Conservation (phyloP, 2,888 invertebrate genomes). For the Oscheius sp. region DNA sequence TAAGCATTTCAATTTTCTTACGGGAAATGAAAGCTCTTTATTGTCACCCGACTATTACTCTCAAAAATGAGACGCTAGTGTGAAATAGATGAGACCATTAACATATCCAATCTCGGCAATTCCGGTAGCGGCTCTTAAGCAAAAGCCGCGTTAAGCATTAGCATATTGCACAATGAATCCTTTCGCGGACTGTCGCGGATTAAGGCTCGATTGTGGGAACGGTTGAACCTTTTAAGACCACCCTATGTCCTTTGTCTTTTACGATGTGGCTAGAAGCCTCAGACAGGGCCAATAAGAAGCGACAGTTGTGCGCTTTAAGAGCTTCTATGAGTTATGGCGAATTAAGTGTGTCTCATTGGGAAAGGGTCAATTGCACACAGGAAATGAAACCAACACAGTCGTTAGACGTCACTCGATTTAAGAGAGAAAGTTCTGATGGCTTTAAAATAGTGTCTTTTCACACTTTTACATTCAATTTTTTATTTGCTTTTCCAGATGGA, state of each 20-base stretch:
- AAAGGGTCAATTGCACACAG: constrained; percentile 18
- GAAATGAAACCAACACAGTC: constrained; percentile 4
- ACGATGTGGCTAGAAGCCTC: constrained; percentile 5
- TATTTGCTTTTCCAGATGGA: not conserved
- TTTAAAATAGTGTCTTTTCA: not conserved
- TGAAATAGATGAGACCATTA: constrained; percentile 27
- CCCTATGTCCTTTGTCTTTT: constrained; percentile 4
- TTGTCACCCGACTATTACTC: not conserved
- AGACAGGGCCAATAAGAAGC: constrained; percentile 21
- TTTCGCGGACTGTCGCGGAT: constrained; percentile 10
- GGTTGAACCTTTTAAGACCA: not conserved
- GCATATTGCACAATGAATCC: constrained; percentile 27
- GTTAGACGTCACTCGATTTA: not conserved
- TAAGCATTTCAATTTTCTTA: no score
- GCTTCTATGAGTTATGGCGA: constrained; percentile 26
- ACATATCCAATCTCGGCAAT: constrained; percentile 31
- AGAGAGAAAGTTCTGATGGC: not conserved
- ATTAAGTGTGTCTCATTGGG: constrained; percentile 24
- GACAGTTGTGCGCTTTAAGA: constrained; percentile 29
- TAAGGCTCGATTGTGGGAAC: not conserved
- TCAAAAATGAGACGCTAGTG: not conserved
- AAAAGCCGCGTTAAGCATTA: constrained; percentile 12
- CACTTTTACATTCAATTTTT: not conserved
- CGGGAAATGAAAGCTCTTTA: not conserved
- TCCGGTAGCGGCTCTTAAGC: constrained; percentile 30